A percentile compares a stretch with the other conserved stretches of the same genome.
Evolutionary conservation across 2,113 vertebrate species (phyloP).

Genomic region (Abramis brama): DNA sequence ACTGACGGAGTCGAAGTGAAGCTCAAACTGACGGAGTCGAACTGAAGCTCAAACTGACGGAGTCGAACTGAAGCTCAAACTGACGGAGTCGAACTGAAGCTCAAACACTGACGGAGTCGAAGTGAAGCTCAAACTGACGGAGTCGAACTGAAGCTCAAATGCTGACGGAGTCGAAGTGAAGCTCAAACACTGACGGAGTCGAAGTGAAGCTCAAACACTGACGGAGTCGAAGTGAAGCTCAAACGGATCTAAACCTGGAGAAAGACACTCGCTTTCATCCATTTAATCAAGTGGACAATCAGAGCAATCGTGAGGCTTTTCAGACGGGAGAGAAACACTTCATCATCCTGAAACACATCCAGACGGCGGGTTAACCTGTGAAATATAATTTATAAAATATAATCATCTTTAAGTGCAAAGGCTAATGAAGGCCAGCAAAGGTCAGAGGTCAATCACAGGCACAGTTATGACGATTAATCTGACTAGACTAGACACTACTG

Average conservation of each 20-base stretch:
- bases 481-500: too few relatives aligned
- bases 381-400: neutral
- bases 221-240: neutral
- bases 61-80: too few relatives aligned
- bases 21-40: too few relatives aligned
- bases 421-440: neutral
- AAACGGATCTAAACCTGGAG: constrained; percentile 4
- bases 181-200: too few relatives aligned
- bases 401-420: neutral
- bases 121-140: too few relatives aligned
- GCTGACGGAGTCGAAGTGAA: too few relatives aligned
- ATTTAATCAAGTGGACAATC: neutral
- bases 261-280: neutral
- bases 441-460: neutral
- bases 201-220: too few relatives aligned
- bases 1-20: too few relatives aligned
- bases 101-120: too few relatives aligned
- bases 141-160: too few relatives aligned
- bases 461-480: neutral
- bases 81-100: too few relatives aligned
- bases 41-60: too few relatives aligned
- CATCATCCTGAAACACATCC: neutral
- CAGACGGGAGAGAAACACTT: neutral
- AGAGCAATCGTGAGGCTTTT: neutral
- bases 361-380: neutral